Base-by-base conservation (phyloP, 1,140 invertebrate genomes). In the Hylyphantes graminicola region DNA sequence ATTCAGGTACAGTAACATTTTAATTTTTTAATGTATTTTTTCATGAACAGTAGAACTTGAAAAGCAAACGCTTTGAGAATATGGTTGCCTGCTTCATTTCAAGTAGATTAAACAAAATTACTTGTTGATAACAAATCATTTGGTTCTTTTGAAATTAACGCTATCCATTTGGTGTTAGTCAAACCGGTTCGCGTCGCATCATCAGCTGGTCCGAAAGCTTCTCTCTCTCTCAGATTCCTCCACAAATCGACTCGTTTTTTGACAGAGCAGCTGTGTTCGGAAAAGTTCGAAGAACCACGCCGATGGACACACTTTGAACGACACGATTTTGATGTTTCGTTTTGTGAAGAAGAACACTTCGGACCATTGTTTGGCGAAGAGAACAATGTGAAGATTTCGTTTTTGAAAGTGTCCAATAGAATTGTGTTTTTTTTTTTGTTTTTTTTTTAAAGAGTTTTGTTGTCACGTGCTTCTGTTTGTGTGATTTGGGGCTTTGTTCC, bases 381-480 rank as follows among this genome's bases (percentile, higher is more conserved):
- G 50, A 78, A 64, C 76, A 78, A 78, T 78, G 76, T 78, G 63
- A 78, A 54, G 76, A 9, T 50, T 64, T 78, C 63, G 48, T 67
- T 50, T 54, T 21, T n/a, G 9, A 51, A 13, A 65, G 53, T 51
- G 51, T 50, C 59, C 74, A 61, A 50, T 51, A 13, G 59, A 3
- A 12, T 64, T n/a, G 74, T 48, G 48, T 63, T 64, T 4, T 21
- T 35, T 35, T 61, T 75, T 75, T 21, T 75, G n/a, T 61, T 35
- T 75, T 74, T 51, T 50, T 50, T 48, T 53, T 13, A 70, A 51
- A 70, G 54, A 70, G 48, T 70, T 53, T 13, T 67, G 35, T 54
- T 13, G 50, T 78, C 76, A 78, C 76, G 76, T 78, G 76, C 13
- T 63, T 65, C 50, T 12, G 8, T 48, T 5, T 54, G 50, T 59